Percentiles rank a stretch among this genome's conserved stretches.
phyloP scores from a whole-genome alignment of 92 coral and sea anemone species.

The Zoanthus solanderi region DNA sequence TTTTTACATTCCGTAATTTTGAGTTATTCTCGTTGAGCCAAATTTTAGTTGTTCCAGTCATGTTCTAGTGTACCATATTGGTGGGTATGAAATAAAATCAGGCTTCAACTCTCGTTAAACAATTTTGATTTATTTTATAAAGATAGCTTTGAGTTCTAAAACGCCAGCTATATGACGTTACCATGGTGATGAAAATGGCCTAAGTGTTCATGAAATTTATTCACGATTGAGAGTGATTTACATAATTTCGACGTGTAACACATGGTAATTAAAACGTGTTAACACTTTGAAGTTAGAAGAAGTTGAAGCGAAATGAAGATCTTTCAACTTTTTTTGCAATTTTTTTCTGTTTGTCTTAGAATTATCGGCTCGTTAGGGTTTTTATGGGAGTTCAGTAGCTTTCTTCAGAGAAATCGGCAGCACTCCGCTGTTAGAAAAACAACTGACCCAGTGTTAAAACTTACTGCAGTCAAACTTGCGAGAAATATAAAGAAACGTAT shows the following conservation, averaged over 20 bases:
- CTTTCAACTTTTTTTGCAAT: conserved; percentile 49
- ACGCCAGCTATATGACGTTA: no score
- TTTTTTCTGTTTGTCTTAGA: conserved; percentile 59
- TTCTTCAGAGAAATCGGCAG: conserved; percentile 62
- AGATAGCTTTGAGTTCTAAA: no score
- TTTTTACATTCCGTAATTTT: no score
- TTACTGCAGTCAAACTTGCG: conserved; percentile 63
- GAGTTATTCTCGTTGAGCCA: no score
- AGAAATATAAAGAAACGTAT: conserved; percentile 64
- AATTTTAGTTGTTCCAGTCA: no score
- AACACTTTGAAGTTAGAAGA: not conserved
- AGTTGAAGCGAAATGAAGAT: conserved; percentile 56
- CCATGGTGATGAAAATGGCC: no score
- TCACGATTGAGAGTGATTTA: not conserved
- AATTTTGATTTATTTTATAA: no score
- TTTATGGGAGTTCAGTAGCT: conserved; percentile 64
- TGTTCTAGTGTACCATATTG: no score
- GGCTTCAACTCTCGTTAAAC: no score
- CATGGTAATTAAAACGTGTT: not conserved
- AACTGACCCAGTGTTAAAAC: conserved; percentile 55
- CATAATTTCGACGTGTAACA: not conserved
- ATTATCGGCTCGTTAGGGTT: conserved; percentile 62
- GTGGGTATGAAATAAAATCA: no score
- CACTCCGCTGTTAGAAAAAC: conserved; percentile 46
- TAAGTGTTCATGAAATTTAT: no score